Conservation (phyloP, 2,797 vertebrate genomes). For the Fratercula arctica region DNA sequence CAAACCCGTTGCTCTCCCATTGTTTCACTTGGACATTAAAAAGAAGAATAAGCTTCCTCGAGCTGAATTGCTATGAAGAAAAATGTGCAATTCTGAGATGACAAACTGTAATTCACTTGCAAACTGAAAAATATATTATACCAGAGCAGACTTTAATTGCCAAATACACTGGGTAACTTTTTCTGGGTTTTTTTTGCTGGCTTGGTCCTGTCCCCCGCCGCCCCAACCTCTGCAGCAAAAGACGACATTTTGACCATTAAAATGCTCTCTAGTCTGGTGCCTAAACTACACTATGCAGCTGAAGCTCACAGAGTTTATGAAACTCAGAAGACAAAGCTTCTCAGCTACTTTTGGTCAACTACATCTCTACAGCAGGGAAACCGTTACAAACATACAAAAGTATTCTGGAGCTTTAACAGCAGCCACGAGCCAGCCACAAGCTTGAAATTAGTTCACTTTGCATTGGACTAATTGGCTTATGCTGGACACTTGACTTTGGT, state of each 20-base stretch:
- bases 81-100: neutral
- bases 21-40: neutral
- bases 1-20: neutral
- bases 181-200: neutral
- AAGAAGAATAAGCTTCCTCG: constrained; percentile 8
- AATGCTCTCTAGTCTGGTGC: neutral
- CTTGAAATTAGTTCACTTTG: neutral
- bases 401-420: neutral
- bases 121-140: neutral
- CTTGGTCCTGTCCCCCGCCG: too few relatives aligned
- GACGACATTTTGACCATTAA: neutral
- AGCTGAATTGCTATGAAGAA: neutral
- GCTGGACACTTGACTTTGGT: neutral
- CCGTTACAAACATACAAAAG: neutral
- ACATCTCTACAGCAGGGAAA: neutral
- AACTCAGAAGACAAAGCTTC: neutral
- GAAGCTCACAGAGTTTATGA: neutral
- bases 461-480: neutral
- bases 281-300: neutral
- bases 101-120: neutral
- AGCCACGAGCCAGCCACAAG: neutral
- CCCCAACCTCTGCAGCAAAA: neutral
- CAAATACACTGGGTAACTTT: neutral
- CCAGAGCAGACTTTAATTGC: neutral
- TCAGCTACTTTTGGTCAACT: neutral